Percentiles rank a stretch among this genome's conserved stretches.
These are phyloP conservation scores for Galemys pyrenaicus DNA, from an alignment of 2,113 vertebrate genomes.

Conservation along the genomic window DNA sequence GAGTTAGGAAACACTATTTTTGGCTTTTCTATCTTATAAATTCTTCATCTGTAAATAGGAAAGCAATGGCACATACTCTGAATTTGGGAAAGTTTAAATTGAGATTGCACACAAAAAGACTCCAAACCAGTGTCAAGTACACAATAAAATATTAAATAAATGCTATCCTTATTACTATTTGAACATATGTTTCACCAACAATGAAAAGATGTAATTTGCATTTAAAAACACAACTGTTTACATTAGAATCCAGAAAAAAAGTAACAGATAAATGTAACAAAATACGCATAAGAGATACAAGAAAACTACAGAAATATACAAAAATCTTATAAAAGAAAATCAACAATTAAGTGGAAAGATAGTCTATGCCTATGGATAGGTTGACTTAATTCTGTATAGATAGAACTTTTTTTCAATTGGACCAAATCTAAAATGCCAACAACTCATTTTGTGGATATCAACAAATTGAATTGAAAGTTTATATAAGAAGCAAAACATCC, in stretches of 20 bases:
- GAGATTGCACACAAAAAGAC: not conserved
- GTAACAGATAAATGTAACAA: not conserved
- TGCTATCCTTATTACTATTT: not conserved
- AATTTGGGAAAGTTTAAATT: not conserved
- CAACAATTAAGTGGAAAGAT: not conserved
- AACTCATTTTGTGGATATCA: not conserved
- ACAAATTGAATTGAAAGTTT: not conserved
- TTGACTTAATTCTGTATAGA: not conserved
- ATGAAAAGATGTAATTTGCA: not conserved
- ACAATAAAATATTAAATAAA: not conserved
- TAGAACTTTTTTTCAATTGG: not conserved
- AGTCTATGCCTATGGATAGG: not conserved
- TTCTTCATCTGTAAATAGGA: conserved; percentile 24
- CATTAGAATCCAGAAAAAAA: not conserved
- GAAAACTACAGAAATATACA: not conserved
- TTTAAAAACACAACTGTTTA: not conserved
- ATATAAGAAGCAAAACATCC: not conserved
- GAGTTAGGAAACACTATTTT: not conserved
- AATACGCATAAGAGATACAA: not conserved
- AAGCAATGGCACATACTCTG: not conserved
- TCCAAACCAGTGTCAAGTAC: not conserved
- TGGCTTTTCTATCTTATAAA: not conserved
- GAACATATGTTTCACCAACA: not conserved
- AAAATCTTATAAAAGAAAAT: not conserved
- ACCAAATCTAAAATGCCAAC: not conserved